Evolutionary conservation across 2,797 vertebrate species (phyloP).

Genomic region (Poeciliopsis presidionis): DNA sequence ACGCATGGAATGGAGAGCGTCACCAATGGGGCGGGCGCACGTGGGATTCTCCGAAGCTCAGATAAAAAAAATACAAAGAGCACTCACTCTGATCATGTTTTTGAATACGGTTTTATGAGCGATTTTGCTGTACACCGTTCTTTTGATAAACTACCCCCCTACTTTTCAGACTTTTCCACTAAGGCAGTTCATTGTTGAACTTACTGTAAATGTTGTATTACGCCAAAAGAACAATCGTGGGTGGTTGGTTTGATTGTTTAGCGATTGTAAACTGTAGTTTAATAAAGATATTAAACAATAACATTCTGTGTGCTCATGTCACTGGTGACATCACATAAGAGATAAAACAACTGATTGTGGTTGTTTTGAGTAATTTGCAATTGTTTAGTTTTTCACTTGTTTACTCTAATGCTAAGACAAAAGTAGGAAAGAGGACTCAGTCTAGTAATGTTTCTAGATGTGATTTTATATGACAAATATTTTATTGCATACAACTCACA

Average conservation of each 20-base stretch:
- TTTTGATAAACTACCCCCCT: neutral
- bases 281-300: neutral
- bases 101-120: neutral
- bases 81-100: slow-evolving; percentile 10
- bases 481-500: no score
- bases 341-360: neutral
- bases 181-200: neutral
- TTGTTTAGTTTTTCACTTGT: neutral
- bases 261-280: neutral
- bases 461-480: no score
- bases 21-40: neutral
- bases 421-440: no score
- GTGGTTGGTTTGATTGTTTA: neutral
- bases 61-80: slow-evolving; percentile 9
- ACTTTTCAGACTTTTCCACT: neutral
- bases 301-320: neutral
- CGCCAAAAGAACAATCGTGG: neutral
- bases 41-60: slow-evolving; percentile 5
- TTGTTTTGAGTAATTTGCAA: neutral
- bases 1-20: neutral
- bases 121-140: neutral
- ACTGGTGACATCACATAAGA: neutral
- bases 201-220: neutral
- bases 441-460: no score
- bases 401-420: no score